phyloP scores from a whole-genome alignment of 2,113 vertebrate genomes.

The Xenus cinereus region DNA sequence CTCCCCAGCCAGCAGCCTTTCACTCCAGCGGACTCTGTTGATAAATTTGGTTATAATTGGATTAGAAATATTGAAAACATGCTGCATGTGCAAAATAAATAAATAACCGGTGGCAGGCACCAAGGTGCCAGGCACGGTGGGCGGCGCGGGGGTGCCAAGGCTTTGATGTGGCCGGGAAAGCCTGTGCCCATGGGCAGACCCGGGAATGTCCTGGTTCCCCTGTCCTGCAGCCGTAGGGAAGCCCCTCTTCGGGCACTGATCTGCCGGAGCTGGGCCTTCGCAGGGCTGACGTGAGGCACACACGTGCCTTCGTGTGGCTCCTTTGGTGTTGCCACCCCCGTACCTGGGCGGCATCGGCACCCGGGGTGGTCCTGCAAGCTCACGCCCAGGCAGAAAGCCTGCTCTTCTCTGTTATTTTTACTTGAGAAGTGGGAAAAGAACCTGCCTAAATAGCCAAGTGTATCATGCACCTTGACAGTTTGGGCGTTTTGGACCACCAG shows the following conservation, averaged over 20 bases:
- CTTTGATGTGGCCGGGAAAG: fast-evolving
- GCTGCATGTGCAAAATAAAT: conserved; percentile 40
- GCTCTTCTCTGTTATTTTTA: background rate
- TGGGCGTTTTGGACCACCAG: fast-evolving
- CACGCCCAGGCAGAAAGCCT: background rate
- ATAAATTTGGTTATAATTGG: conserved; percentile 72
- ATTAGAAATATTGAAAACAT: conserved; percentile 65
- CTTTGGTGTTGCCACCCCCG: fast-evolving
- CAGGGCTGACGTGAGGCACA: fast-evolving
- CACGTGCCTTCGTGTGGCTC: fast-evolving
- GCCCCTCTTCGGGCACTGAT: background rate
- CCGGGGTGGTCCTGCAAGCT: fast-evolving
- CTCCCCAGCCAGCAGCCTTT: conserved; percentile 69
- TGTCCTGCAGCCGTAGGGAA: fast-evolving
- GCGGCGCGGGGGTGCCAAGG: fast-evolving
- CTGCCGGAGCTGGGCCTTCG: background rate
- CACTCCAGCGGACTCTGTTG: conserved; percentile 67
- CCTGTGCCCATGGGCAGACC: fast-evolving
- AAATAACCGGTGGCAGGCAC: background rate
- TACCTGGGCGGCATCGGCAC: fast-evolving
- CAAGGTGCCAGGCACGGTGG: background rate
- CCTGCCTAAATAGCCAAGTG: background rate
- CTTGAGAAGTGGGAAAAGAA: background rate
- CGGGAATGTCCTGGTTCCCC: background rate
- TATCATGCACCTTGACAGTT: fast-evolving